Evolutionary conservation across 2,888 invertebrate species (phyloP).

Genomic region (Muschampia plurimacula): DNA sequence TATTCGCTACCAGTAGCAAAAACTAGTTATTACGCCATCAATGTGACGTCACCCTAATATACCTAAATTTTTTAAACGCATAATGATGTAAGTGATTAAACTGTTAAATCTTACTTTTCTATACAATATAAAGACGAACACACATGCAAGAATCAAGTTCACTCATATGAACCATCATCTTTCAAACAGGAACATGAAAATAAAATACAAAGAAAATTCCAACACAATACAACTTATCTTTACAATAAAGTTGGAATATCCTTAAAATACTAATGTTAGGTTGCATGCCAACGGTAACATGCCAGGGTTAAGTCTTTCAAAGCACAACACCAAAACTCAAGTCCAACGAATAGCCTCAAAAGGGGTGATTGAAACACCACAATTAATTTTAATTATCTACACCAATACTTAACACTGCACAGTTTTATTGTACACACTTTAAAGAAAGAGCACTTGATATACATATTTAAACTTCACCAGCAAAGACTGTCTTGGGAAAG

Average conservation of each 20-base stretch:
- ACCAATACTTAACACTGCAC: constrained; percentile 42
- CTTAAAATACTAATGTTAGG: constrained; percentile 43
- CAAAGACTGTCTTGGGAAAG: not conserved
- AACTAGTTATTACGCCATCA: not conserved
- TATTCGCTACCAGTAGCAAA: not conserved
- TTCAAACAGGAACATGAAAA: constrained; percentile 49
- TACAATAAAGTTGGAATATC: constrained; percentile 45
- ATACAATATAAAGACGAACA: constrained; percentile 51
- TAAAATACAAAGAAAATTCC: constrained; percentile 47
- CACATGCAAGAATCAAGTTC: constrained; percentile 55
- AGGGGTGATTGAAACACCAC: constrained; percentile 14
- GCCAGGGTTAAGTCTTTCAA: constrained; percentile 61
- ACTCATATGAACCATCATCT: constrained; percentile 40
- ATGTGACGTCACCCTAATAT: constrained; percentile 8
- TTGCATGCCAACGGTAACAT: constrained; percentile 58
- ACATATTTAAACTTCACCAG: not conserved
- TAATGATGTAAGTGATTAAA: constrained; percentile 18
- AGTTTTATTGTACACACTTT: constrained; percentile 26
- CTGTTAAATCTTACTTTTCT: constrained; percentile 20
- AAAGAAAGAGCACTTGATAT: constrained; percentile 38
- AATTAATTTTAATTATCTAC: constrained; percentile 21
- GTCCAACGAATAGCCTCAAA: constrained; percentile 45
- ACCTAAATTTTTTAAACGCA: constrained; percentile 2
- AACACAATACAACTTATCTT: constrained; percentile 38
- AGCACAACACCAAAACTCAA: constrained; percentile 46